phyloP scores from a whole-genome alignment of 2,113 vertebrate species.

The Sinocyclocheilus rhinocerous region DNA sequence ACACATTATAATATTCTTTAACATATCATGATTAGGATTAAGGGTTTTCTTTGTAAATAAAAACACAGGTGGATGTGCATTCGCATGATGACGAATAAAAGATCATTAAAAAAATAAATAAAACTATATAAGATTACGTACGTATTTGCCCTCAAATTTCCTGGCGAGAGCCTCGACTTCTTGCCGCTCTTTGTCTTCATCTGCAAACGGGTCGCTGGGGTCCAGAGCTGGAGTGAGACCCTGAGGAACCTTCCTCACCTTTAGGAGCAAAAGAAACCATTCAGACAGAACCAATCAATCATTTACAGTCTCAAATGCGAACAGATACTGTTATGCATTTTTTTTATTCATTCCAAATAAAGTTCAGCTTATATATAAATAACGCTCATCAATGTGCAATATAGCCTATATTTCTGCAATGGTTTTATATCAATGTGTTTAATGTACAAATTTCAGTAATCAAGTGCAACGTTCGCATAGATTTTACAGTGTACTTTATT shows the following conservation, averaged over 20 bases:
- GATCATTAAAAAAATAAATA: too few species aligned
- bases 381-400: not conserved
- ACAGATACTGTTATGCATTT: not conserved
- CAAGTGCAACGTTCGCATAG: not conserved
- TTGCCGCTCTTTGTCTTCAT: conserved; percentile 85
- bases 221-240: conserved; percentile 73
- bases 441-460: too few species aligned
- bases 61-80: not conserved
- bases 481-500: not conserved
- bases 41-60: not conserved
- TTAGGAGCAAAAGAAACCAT: not conserved
- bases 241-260: conserved; percentile 69
- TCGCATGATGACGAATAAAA: not conserved
- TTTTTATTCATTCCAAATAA: not conserved
- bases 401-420: not conserved
- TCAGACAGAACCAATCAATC: not conserved
- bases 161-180: conserved; percentile 92
- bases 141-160: conserved; percentile 98
- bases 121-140: conserved; percentile 69
- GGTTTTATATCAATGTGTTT: too few species aligned
- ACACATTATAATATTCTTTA: not conserved
- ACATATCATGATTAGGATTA: not conserved
- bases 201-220: conserved; percentile 86
- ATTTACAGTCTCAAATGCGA: not conserved
- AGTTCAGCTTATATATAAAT: not conserved